These are phyloP conservation scores for Centropyge bicolor DNA, from an alignment of 2,797 vertebrate species.

Conservation along the genomic window DNA sequence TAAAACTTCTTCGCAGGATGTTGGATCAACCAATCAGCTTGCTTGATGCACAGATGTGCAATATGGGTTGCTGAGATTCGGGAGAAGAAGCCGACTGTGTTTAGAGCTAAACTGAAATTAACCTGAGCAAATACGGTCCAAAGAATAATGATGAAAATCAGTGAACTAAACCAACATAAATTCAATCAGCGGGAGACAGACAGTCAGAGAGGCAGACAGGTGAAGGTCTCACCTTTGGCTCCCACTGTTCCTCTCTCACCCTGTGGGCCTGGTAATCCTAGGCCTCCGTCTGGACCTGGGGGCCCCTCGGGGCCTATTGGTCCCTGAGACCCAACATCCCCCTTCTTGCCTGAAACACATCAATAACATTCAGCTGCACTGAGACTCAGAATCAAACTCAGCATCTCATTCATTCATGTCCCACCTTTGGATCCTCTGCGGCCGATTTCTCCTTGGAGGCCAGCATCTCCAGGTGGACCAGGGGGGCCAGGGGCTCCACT, in stretches of 20 bases:
- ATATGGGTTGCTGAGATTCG: no score
- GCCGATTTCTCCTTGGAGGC: constrained; percentile 63
- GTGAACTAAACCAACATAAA: not conserved
- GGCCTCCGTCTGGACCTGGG: constrained; percentile 63
- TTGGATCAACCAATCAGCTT: no score
- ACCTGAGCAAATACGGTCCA: no score
- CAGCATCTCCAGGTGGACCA: constrained; percentile 66
- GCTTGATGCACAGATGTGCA: no score
- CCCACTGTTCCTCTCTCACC: constrained; percentile 73
- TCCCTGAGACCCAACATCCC: constrained; percentile 56
- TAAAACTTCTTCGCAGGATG: no score
- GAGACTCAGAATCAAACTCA: not conserved
- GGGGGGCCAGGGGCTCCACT: constrained; percentile 63
- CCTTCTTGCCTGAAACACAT: constrained; percentile 76
- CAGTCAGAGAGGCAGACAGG: not conserved
- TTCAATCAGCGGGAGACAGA: not conserved
- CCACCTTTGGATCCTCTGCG: constrained; percentile 73
- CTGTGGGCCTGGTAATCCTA: constrained; percentile 60
- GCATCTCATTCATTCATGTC: not conserved
- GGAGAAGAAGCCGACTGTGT: no score
- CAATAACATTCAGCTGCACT: not conserved
- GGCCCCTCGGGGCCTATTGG: constrained; percentile 34
- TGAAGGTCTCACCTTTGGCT: constrained; percentile 66
- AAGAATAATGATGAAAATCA: no score
- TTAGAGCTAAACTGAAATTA: no score